Base-by-base conservation (phyloP, 1,140 invertebrate genomes). In the Condylostylus longicornis region DNA sequence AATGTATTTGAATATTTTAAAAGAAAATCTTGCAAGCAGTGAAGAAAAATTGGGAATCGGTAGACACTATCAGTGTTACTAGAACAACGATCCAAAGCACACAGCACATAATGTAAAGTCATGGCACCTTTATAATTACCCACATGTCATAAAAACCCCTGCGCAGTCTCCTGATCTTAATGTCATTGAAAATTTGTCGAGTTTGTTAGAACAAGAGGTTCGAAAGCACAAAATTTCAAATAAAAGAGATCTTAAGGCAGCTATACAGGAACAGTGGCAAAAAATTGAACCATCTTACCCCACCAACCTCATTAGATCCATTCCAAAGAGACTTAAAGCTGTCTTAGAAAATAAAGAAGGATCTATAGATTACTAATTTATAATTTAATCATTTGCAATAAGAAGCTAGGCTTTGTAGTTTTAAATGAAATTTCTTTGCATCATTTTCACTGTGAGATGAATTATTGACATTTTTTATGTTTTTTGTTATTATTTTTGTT, bases 41-140 rank as follows among this genome's bases (percentile, higher is more conserved):
- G 42, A 43, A 10, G 5, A 18, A 23, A 49, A 50, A 37, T 41
- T 48, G 37, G 21, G 35, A n/a, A 33, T 40, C 5, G 6, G 12
- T 10, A 14, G 14, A 18, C 17, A 17, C 22, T 38, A 29, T 30
- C 10, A 18, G 12, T 38, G 35, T 47, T 48, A 5, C n/a, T 27
- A 40, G 10, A 28, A 42, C 18, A 42, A 42, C 18, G 40, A 37
- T 37, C 35, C 40, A 8, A 61, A 61, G 33, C 53, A 62, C 29
- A 52, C 45, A 4, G 30, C 46, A 7, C 18, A 36, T 12, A 35
- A 45, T 14, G 42, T 40, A 2, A 43, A 44, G 21, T 18, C 46
- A 22, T 59, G 42, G 41, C 39, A 59, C 22, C 27, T 42, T 5
- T 42, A 42, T 17, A 33, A 41, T 19, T 14, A 5, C 29, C 14